Evolutionary conservation across 2,888 invertebrate species (phyloP), one percentile per base, ranked within the genome.

Genomic region (Eristalinus sepulchralis): DNA sequence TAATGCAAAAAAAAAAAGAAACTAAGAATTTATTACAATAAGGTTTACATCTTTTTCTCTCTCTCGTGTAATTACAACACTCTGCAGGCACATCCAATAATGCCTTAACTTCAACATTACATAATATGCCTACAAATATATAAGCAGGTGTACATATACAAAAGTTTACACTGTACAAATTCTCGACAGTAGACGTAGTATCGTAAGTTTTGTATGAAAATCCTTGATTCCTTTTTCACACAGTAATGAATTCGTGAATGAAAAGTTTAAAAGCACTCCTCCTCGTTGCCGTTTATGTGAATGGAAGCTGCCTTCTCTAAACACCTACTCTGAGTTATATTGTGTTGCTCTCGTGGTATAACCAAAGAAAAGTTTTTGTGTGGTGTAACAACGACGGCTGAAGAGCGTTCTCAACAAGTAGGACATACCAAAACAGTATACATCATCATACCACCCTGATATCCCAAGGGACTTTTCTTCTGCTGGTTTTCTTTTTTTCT

Each of bases 211-310:
- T 39, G n/a, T 55, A n/a, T 24, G 2, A 17, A 60, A 67, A 57
- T 55, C 59, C 64, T 59, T 17, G 9, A 22, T 64, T 64, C 47
- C 8, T 47, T 3, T 47, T 47, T 17, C 55, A 64, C 62, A 79
- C 63, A 76, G 70, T 34, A 24, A 71, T 36, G 66, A n/a, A 64
- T 77, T 78, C 55, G 66, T 82, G 82, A 82, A 82, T 82, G 82
- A 82, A 82, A 82, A 72, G 60, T 67, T 77, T 17, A 31, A 71
- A 71, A 77, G 77, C 68, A 36, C 62, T 24, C 53, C 47, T 33
- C 27, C 5, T n/a, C n/a, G 36, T n/a, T 24, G 10, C 67, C 64
- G 70, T 27, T 55, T 53, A 77, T 77, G 70, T 71, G 81, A 81
- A 76, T 59, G 55, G 57, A 59, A 71, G 57, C 53, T 79, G n/a